A percentile compares a stretch with the other conserved stretches of the same genome.
Evolutionary conservation across 2,888 invertebrate genomes (phyloP).

Genomic region (Sphinx pinastri): DNA sequence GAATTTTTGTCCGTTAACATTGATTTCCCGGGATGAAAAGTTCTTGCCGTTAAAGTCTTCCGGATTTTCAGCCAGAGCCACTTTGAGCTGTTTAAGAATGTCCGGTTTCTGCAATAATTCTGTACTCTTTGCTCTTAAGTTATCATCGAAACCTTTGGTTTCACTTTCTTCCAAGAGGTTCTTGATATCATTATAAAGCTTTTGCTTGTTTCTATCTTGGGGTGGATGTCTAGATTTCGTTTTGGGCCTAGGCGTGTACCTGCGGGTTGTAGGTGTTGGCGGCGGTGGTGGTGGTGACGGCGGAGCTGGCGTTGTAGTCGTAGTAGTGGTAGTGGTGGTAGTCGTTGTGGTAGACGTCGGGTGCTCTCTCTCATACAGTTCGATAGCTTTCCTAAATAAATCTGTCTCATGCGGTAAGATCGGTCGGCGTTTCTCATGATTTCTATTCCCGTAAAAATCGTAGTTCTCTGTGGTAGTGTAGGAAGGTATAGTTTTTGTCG

Average conservation of each 20-base stretch:
- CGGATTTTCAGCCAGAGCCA: constrained; percentile 88
- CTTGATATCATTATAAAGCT: constrained; percentile 84
- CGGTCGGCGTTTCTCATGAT: constrained; percentile 74
- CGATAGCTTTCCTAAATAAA: constrained; percentile 86
- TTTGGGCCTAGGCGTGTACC: constrained; percentile 64
- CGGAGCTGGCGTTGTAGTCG: constrained; percentile 66
- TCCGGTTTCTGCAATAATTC: constrained; percentile 88
- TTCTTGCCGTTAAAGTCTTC: constrained; percentile 87
- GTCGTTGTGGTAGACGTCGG: constrained; percentile 88
- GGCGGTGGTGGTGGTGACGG: constrained; percentile 85
- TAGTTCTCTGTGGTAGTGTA: constrained; percentile 78
- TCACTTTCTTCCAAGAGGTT: constrained; percentile 82
- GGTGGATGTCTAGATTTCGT: constrained; percentile 71
- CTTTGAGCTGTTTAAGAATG: constrained; percentile 88
- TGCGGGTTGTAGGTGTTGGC: constrained; percentile 61
- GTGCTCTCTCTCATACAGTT: constrained; percentile 87
- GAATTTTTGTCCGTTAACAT: constrained; percentile 89
- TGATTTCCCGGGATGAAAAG: constrained; percentile 88
- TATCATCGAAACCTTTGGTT: constrained; percentile 82
- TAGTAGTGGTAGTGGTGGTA: constrained; percentile 86
- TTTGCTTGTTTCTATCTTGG: constrained; percentile 82
- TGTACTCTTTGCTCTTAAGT: constrained; percentile 75
- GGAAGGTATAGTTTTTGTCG: constrained; percentile 84
- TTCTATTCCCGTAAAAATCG: constrained; percentile 66
- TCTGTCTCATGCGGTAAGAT: constrained; percentile 86